Evolutionary conservation across 2,888 invertebrate genomes (phyloP), one percentile per base, ranked within the genome.

Genomic region (Ennomos erosarius): DNA sequence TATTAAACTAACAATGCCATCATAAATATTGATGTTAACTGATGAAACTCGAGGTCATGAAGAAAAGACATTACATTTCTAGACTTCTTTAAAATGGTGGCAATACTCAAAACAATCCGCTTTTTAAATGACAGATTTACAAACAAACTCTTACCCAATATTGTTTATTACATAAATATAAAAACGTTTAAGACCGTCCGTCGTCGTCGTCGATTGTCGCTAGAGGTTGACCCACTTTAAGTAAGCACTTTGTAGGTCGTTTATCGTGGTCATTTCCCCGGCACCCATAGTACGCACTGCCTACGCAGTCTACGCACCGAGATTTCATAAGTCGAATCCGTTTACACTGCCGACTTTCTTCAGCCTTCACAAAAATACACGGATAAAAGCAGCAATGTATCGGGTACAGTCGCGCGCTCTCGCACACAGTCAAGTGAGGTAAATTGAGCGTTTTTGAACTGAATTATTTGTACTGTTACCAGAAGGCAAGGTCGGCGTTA

Each of bases 241-340:
- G 78, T 75, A 78, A 77, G 70, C 78, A 78, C 80, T 87, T 86
- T 84, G 83, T 88, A 82, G 88, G 87, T 87, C 87, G 80, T 80
- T 81, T 78, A 81, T 82, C 81, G 86, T 80, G 79, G 82, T 81
- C 83, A 81, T 80, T 84, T 82, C 82, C 81, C 78, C 73, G 66
- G 68, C 73, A 78, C 73, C 72, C 59, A 55, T 62, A 62, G 51
- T 54, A 62, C 59, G 60, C 59, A 60, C 56, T 42, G 44, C 56
- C 58, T 62, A 67, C 67, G 62, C 60, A 62, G 44, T 54, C 58
- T 62, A 67, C 67, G 62, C 60, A 62, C 16, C 9, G 50, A 55
- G 36, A 48, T 53, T 59, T 55, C 60, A 55, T 44, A 58, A 60
- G 40, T 43, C 26, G 50, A 50, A 55, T 52, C 50, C 12, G 38